These are phyloP conservation scores for Chrysolophus pictus DNA, from an alignment of 2,797 vertebrate genomes.

Conservation along the genomic window DNA sequence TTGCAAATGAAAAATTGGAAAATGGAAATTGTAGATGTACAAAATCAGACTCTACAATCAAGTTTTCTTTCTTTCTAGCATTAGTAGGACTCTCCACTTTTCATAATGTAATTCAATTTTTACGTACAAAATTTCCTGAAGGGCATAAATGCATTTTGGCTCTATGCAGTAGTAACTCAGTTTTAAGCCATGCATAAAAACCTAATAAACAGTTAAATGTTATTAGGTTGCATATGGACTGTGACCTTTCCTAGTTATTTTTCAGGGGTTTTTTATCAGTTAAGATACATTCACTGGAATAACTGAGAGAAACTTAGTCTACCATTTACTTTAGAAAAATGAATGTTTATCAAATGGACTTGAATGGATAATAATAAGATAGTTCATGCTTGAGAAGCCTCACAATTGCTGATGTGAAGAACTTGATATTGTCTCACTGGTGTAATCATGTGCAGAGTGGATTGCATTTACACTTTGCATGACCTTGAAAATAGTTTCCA, in stretches of 20 bases:
- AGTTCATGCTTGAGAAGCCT: constrained; percentile 79
- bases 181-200: constrained; percentile 69
- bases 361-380: constrained; percentile 74
- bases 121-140: constrained; percentile 69
- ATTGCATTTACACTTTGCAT: constrained; percentile 5
- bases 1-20: not conserved
- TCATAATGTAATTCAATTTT: constrained; percentile 70
- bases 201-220: constrained; percentile 51
- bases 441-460: not conserved
- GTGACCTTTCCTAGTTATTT: constrained; percentile 58
- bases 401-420: constrained; percentile 42
- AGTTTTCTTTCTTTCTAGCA: not conserved
- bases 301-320: not conserved
- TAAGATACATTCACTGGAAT: constrained; percentile 17
- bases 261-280: constrained; percentile 57
- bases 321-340: constrained; percentile 43
- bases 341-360: constrained; percentile 58
- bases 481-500: constrained; percentile 74
- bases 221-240: not conserved
- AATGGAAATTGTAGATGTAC: accelerated
- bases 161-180: constrained; percentile 51
- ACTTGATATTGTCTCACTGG: constrained; percentile 55
- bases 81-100: not conserved
- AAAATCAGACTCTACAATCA: not conserved
- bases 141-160: constrained; percentile 58